Evolutionary conservation across 2,113 vertebrate species (phyloP).

Genomic region (Piprites chloris): DNA sequence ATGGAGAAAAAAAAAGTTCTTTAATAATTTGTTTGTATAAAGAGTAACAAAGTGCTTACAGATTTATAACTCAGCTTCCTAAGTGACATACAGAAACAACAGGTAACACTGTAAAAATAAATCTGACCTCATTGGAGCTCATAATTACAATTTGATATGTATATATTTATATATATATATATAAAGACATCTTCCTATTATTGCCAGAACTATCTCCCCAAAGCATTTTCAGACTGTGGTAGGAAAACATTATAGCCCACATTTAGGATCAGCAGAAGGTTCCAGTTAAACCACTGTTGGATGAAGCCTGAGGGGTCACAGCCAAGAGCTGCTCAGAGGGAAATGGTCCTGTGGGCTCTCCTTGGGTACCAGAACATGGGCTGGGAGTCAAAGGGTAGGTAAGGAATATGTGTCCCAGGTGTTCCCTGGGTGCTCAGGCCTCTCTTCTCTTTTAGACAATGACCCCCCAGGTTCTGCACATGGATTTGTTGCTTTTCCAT

Average conservation of each 20-base stretch:
- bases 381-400: not conserved
- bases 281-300: not conserved
- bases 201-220: not conserved
- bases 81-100: constrained; percentile 33
- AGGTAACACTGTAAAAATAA: constrained; percentile 60
- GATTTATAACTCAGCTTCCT: constrained; percentile 41
- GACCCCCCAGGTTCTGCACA: not conserved
- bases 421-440: not conserved
- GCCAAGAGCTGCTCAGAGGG: not conserved
- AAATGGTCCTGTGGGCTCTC: not conserved
- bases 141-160: constrained; percentile 29
- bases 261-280: not conserved
- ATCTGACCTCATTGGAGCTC: not conserved
- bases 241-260: not conserved
- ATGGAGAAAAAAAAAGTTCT: constrained; percentile 37
- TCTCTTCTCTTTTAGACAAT: too few species aligned
- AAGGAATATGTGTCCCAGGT: rapidly evolving
- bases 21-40: constrained; percentile 73
- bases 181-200: not conserved
- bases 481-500: not conserved
- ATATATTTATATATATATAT: not conserved
- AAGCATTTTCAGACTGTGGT: not conserved
- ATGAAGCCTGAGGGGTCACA: not conserved
- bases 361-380: not conserved
- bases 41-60: constrained; percentile 81